These are phyloP conservation scores for Anolis apletophallus DNA, from an alignment of 2,797 vertebrate genomes.

Conservation along the genomic window DNA sequence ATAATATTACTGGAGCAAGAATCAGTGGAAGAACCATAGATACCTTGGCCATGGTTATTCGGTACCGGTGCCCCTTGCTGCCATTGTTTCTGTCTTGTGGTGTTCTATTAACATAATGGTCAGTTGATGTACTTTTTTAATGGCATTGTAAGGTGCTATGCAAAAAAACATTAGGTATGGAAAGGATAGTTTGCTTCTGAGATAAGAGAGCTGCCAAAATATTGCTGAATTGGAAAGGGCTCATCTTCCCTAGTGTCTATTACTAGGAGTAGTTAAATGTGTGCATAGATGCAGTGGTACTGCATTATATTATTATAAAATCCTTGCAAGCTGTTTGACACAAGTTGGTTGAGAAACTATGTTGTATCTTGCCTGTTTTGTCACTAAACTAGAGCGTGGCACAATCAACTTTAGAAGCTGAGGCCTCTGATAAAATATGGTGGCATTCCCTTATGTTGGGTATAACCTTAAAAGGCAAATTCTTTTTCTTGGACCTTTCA, in stretches of 20 bases:
- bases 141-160: not conserved
- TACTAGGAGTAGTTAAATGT: not conserved
- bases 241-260: not conserved
- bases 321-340: not conserved
- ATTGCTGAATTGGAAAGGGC: not conserved
- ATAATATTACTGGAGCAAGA: not conserved
- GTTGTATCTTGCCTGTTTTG: not conserved
- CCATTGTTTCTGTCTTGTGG: not conserved
- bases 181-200: not conserved
- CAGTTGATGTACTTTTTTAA: not conserved
- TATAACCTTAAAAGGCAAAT: not conserved
- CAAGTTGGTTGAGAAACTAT: not conserved
- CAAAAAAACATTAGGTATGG: not conserved
- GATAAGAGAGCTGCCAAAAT: not conserved
- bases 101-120: not conserved
- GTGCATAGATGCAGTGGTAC: no score
- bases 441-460: not conserved
- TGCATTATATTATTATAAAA: not conserved
- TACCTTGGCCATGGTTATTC: not conserved
- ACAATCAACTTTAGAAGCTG: not conserved
- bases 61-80: not conserved
- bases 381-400: slow-evolving; percentile 1
- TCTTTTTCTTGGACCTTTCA: not conserved
- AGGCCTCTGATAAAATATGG: not conserved
- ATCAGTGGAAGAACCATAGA: not conserved